Conservation (phyloP, 2,797 vertebrate genomes). For the Crypturellus tataupa region DNA sequence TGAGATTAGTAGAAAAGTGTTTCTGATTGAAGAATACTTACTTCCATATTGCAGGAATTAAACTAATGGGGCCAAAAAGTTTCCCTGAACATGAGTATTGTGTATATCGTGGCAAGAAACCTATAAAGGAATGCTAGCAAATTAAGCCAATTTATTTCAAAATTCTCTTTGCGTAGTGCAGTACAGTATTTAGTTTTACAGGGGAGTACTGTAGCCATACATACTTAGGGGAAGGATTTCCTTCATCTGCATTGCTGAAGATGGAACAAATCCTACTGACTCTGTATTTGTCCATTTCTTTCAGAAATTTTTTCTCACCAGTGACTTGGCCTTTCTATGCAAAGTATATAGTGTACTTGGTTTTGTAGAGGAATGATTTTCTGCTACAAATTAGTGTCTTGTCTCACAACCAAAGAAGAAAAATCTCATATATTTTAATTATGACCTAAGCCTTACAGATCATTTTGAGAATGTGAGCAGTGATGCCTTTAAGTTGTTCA, state of each 20-base stretch:
- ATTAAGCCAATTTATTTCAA: neutral
- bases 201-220: neutral
- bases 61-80: neutral
- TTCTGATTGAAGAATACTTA: neutral
- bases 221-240: neutral
- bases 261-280: neutral
- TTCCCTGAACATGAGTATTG: neutral
- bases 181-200: neutral
- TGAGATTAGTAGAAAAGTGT: neutral
- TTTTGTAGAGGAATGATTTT: neutral
- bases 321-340: neutral
- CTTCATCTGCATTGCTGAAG: neutral
- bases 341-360: neutral
- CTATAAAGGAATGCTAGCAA: neutral
- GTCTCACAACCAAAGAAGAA: neutral
- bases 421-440: neutral
- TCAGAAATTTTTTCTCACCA: neutral
- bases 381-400: neutral
- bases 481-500: neutral
- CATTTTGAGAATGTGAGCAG: fast-evolving
- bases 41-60: neutral
- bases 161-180: neutral
- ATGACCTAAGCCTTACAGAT: neutral
- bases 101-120: neutral
- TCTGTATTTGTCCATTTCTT: neutral